phyloP scores from a whole-genome alignment of 2,797 vertebrate genomes.

The Acrossocheilus fasciatus region DNA sequence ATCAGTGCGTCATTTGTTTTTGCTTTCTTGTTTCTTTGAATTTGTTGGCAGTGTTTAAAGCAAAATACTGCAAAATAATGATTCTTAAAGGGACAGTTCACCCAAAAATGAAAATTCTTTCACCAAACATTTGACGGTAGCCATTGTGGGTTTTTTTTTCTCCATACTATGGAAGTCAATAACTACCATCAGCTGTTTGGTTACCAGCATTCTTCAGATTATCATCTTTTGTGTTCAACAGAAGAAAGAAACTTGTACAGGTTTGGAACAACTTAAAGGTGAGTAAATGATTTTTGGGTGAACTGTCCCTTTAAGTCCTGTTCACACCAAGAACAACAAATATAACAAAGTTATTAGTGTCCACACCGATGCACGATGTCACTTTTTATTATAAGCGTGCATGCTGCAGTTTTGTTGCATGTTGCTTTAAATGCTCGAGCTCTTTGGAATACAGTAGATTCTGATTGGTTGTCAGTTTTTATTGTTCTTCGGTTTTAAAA shows the following conservation, averaged over 20 bases:
- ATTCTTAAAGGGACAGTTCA: neutral
- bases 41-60: neutral
- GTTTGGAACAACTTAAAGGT: no score
- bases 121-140: no score
- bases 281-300: neutral
- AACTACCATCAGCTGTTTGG: neutral
- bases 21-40: neutral
- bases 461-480: no score
- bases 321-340: neutral
- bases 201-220: neutral
- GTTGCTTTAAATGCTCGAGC: neutral
- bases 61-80: neutral
- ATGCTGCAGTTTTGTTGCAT: neutral
- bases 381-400: no score
- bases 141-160: no score
- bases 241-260: no score
- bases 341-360: neutral
- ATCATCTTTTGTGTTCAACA: no score
- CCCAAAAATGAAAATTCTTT: neutral
- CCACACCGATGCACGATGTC: neutral
- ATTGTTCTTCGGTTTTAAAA: no score
- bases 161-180: no score
- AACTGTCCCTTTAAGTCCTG: neutral
- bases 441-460: no score
- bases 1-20: constrained; percentile 26